Conservation (phyloP, 2,113 vertebrate species). For the Xenus cinereus region DNA sequence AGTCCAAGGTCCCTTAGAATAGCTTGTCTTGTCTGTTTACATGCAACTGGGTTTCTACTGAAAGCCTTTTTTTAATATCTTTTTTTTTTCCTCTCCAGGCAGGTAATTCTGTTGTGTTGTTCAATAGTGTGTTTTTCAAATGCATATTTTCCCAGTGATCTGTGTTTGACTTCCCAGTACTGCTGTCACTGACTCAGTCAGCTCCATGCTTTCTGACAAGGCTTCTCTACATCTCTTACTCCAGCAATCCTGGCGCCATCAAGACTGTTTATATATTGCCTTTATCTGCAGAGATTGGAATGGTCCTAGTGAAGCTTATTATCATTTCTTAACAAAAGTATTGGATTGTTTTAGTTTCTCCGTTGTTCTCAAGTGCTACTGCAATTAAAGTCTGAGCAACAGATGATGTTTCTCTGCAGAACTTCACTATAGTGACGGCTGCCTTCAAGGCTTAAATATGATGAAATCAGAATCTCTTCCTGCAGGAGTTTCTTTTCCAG, state of each 20-base stretch:
- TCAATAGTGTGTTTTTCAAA: background rate
- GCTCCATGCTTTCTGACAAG: background rate
- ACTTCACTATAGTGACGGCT: background rate
- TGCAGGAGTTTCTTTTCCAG: background rate
- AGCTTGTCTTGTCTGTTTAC: background rate
- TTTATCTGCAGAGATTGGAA: background rate
- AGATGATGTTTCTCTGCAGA: background rate
- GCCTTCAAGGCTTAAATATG: background rate
- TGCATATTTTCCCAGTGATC: background rate
- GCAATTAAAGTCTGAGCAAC: background rate
- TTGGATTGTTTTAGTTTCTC: background rate
- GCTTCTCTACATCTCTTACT: background rate
- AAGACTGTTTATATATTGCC: background rate
- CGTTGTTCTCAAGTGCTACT: background rate
- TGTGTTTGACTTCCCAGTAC: background rate
- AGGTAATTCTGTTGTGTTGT: background rate
- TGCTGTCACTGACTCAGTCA: background rate
- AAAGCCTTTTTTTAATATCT: background rate
- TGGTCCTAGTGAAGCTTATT: background rate
- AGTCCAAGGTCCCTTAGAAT: background rate
- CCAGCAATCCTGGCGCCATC: background rate
- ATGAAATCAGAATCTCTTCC: background rate
- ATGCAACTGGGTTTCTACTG: background rate
- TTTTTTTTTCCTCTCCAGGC: background rate
- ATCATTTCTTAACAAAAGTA: background rate